Conservation (phyloP, 2,888 invertebrate species). For the Creontiades dilutus region DNA sequence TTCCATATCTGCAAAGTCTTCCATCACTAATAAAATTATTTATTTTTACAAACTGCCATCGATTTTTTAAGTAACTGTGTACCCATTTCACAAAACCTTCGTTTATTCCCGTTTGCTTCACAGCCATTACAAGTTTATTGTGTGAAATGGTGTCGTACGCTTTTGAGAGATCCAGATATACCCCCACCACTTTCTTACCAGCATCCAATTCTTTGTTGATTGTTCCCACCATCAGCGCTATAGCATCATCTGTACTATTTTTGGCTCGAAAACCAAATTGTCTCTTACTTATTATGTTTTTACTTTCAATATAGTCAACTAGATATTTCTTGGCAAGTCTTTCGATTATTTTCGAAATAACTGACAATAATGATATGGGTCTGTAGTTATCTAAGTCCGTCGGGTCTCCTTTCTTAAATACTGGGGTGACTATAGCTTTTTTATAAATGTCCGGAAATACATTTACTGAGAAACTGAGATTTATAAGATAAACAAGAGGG, state of each 20-base stretch:
- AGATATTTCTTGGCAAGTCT: background rate
- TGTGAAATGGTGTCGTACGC: conserved; percentile 24
- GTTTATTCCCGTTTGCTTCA: background rate
- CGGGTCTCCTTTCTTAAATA: background rate
- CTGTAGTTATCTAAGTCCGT: background rate
- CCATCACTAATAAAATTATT: background rate
- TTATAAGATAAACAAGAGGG: too few relatives aligned
- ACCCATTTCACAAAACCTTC: conserved; percentile 36
- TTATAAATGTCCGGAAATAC: background rate
- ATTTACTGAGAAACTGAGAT: too few relatives aligned
- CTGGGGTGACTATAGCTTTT: background rate
- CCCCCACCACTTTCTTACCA: background rate
- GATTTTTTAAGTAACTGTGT: conserved; percentile 12
- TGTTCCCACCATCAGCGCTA: background rate
- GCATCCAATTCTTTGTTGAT: background rate
- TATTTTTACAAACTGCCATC: conserved; percentile 2
- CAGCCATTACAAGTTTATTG: conserved; percentile 13
- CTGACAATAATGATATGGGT: background rate
- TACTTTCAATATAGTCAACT: background rate
- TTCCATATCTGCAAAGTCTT: background rate
- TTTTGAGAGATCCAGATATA: conserved; percentile 40
- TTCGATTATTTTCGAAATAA: background rate
- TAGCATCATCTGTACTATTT: conserved; percentile 31
- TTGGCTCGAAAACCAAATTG: background rate
- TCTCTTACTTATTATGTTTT: background rate